Conservation (phyloP, 2,113 vertebrate genomes). For the Corydoras maculifer region DNA sequence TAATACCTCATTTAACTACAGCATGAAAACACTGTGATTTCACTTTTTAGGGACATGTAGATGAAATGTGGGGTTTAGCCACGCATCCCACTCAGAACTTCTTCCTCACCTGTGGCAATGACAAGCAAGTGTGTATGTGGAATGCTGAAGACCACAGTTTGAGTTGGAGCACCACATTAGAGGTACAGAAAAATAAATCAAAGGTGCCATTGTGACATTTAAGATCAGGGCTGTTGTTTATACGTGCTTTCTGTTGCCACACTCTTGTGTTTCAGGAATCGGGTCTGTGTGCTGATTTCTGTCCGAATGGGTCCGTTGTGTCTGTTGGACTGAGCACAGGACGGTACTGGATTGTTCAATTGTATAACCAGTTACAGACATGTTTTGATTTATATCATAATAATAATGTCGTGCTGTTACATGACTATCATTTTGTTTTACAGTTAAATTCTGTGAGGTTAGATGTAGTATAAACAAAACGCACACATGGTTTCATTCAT, state of each 20-base stretch:
- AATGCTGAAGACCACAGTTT: conserved; percentile 73
- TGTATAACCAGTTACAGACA: background rate
- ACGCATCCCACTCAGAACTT: conserved; percentile 76
- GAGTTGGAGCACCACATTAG: conserved; percentile 76
- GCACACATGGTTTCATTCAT: no score
- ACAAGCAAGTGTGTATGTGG: conserved; percentile 84
- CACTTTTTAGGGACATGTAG: conserved; percentile 73
- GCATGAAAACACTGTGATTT: no score
- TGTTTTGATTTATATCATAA: no score
- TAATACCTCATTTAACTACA: no score
- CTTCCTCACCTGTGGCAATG: conserved; percentile 82
- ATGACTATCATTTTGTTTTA: no score
- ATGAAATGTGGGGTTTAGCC: conserved; percentile 86
- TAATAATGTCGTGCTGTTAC: no score
- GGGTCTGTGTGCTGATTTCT: conserved; percentile 83
- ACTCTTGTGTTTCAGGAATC: conserved; percentile 67
- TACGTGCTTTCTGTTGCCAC: background rate
- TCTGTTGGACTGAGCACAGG: conserved; percentile 81
- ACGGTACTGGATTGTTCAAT: conserved; percentile 58
- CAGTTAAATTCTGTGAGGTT: no score
- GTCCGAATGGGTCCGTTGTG: conserved; percentile 76
- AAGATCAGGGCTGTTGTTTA: no score
- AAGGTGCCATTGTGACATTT: no score
- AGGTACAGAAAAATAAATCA: conserved; percentile 58
- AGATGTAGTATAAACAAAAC: no score